Evolutionary conservation across 1,140 invertebrate species (phyloP), one percentile per base, ranked within the genome.

Genomic region (Lordiphosa collinella): DNA sequence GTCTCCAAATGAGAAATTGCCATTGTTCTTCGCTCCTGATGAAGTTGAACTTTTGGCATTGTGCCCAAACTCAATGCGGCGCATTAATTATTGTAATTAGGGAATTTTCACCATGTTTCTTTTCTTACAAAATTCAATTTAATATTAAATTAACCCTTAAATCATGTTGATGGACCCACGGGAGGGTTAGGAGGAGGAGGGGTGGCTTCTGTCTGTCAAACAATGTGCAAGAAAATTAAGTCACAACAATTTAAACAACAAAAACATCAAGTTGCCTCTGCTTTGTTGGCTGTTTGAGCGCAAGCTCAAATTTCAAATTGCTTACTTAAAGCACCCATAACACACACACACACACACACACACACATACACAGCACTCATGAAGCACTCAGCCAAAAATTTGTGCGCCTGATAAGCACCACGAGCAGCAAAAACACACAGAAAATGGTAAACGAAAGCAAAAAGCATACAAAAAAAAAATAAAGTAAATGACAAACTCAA

Each of bases 231-330:
- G 59, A 67, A 72, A 61, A 79, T 79, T 51, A 76, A 71, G 60
- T 76, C 65, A 52, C 73, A 67, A 56, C 73, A 61, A 70, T 71
- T 64, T 58, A 11, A 51, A 43, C 49, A 54, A 44, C 47, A 54
- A 51, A 36, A 46, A 32, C 35, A 52, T 50, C 22, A 50, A 60
- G 61, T 55, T 66, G 50, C 48, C 48, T 36, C 43, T 41, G 22
- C 13, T 43, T 52, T 61, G 54, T 58, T 56, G 59, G 14, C 46
- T 44, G 35, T 56, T 60, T 58, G 40, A 35, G 49, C 34, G 25
- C 25, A 29, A 58, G 75, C 75, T 79, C 75, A 80, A 79, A 80
- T 79, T 79, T 80, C 75, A 79, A 79, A 79, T 79, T 79, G 75
- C 75, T 79, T 79, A 80, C 75, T 79, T 79, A 80, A 80, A 75